Evolutionary conservation across 2,888 invertebrate genomes (phyloP).

Genomic region (Lacanobia wlatinum): DNA sequence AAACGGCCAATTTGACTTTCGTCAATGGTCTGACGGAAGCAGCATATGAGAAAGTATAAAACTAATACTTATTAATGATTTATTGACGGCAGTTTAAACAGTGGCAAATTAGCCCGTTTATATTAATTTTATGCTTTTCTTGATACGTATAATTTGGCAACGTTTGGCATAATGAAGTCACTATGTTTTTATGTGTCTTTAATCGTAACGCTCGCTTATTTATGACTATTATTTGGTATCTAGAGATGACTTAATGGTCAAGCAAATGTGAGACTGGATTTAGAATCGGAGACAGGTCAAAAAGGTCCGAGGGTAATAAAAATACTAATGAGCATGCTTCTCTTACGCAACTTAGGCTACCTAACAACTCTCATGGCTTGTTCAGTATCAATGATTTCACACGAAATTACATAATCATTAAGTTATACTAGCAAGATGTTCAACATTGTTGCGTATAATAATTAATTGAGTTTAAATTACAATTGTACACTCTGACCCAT

Average conservation of each 20-base stretch:
- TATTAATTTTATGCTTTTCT: constrained; percentile 34
- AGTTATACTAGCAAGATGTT: neutral
- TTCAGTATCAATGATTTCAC: constrained; percentile 6
- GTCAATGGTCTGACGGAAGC: constrained; percentile 53
- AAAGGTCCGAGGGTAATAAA: neutral
- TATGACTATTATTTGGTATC: constrained; percentile 33
- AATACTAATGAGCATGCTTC: neutral
- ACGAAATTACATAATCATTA: constrained; percentile 26
- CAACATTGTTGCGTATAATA: constrained; percentile 15
- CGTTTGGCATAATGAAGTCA: constrained; percentile 43
- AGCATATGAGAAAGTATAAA: constrained; percentile 58
- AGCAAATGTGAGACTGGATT: constrained; percentile 4
- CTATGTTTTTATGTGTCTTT: constrained; percentile 36
- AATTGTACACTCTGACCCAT: constrained; percentile 22
- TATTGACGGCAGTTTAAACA: constrained; percentile 40
- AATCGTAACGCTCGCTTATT: constrained; percentile 26
- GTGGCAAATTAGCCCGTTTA: constrained; percentile 42
- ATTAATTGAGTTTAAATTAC: constrained; percentile 27
- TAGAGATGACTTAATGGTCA: constrained; percentile 4
- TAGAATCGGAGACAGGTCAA: neutral
- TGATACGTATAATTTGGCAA: constrained; percentile 52
- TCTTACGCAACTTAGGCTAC: neutral
- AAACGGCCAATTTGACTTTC: constrained; percentile 53
- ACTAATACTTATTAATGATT: constrained; percentile 50
- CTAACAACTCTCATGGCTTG: neutral